phyloP scores from a whole-genome alignment of 2,888 invertebrate genomes.

The Chironomus tentans region DNA sequence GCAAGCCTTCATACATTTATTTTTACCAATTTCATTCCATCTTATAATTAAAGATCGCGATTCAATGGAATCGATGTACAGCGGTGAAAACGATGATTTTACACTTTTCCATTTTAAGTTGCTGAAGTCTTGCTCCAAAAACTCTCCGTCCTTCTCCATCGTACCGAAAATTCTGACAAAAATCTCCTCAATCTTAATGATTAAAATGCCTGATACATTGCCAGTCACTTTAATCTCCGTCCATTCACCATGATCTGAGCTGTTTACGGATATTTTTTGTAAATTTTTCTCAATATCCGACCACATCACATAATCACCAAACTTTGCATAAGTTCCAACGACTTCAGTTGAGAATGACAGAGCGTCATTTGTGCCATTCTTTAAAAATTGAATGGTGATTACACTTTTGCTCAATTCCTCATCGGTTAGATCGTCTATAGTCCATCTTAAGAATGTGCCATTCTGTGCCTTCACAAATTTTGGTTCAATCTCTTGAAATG shows the following conservation, averaged over 20 bases:
- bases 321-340: slow-evolving; percentile 29
- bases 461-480: not conserved
- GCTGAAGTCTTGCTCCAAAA: slow-evolving; percentile 38
- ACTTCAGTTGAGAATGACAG: slow-evolving; percentile 29
- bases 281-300: slow-evolving; percentile 28
- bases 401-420: slow-evolving; percentile 24
- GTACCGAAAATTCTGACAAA: slow-evolving; percentile 39
- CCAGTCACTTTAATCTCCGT: slow-evolving; percentile 37
- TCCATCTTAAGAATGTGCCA: slow-evolving; percentile 31
- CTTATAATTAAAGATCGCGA: slow-evolving; percentile 37
- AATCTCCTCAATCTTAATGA: slow-evolving; percentile 36
- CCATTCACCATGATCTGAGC: not conserved
- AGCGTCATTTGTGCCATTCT: slow-evolving; percentile 29
- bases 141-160: slow-evolving; percentile 35
- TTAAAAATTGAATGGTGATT: slow-evolving; percentile 30
- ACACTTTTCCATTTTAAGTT: slow-evolving; percentile 42
- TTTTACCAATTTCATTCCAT: slow-evolving; percentile 29
- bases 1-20: slow-evolving; percentile 29
- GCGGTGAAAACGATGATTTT: slow-evolving; percentile 19
- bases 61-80: slow-evolving; percentile 30
- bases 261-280: slow-evolving; percentile 29
- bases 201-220: slow-evolving; percentile 39
- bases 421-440: slow-evolving; percentile 13
- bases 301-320: slow-evolving; percentile 28
- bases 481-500: slow-evolving; percentile 41